Evolutionary conservation across 2,888 invertebrate species (phyloP).

Genomic region (Pristionchus entomophagus): DNA sequence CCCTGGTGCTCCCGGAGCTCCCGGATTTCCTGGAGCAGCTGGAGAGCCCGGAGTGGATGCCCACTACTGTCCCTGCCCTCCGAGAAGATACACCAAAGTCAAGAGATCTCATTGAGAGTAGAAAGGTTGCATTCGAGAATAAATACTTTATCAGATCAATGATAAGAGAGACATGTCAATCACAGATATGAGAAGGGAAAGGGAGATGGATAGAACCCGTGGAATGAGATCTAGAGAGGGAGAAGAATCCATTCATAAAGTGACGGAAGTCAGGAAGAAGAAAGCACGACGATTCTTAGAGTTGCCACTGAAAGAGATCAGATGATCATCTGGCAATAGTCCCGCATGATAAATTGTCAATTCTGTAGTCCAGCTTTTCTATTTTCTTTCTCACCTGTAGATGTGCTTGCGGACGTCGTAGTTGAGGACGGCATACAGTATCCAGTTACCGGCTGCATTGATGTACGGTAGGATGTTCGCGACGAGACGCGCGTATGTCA

Average conservation of each 20-base stretch:
- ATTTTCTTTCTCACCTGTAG: slow-evolving; percentile 50
- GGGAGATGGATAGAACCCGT: slow-evolving; percentile 3
- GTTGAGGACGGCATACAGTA: slow-evolving; percentile 70
- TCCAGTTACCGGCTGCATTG: slow-evolving; percentile 71
- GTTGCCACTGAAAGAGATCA: neutral
- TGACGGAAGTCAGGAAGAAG: slow-evolving; percentile 47
- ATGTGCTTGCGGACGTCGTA: slow-evolving; percentile 69
- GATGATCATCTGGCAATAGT: neutral
- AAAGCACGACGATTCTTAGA: neutral
- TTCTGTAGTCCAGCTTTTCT: too few species aligned
- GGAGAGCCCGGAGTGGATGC: slow-evolving; percentile 45
- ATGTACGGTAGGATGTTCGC: slow-evolving; percentile 70
- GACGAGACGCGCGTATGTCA: slow-evolving; percentile 56
- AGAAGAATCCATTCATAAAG: slow-evolving; percentile 15
- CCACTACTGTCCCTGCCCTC: slow-evolving; percentile 47
- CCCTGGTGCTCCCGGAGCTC: slow-evolving; percentile 14
- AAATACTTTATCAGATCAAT: slow-evolving; percentile 22
- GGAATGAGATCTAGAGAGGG: neutral
- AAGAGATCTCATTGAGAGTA: slow-evolving; percentile 7
- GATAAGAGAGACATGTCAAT: slow-evolving; percentile 1
- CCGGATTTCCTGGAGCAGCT: slow-evolving; percentile 20
- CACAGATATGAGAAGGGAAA: slow-evolving; percentile 4
- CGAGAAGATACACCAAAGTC: slow-evolving; percentile 41
- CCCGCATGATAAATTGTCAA: neutral
- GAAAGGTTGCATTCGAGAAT: neutral